Evolutionary conservation across 2,113 vertebrate species (phyloP).

Genomic region (Boulengeromyrus knoepffleri): DNA sequence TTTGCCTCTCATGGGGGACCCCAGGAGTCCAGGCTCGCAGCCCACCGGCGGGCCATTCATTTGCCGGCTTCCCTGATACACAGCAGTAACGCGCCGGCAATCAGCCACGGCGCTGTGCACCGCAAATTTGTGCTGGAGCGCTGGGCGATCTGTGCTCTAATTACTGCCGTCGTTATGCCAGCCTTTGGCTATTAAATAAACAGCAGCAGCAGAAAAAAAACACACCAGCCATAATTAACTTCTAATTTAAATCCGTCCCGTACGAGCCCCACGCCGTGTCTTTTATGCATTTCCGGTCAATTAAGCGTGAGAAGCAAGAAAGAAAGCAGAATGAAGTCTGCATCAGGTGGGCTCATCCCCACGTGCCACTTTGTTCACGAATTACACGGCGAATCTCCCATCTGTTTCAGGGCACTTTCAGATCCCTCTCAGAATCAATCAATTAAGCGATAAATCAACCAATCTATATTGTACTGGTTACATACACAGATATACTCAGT

Average conservation of each 20-base stretch:
- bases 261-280: background rate
- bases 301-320: constrained; percentile 6
- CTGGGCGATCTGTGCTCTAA: background rate
- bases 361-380: background rate
- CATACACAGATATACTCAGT: background rate
- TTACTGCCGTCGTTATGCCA: constrained; percentile 10
- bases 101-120: background rate
- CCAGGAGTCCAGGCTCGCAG: background rate
- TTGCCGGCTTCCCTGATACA: background rate
- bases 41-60: background rate
- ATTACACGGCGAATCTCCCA: background rate
- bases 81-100: background rate
- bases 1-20: background rate
- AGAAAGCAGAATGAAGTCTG: background rate
- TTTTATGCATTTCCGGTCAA: constrained; percentile 4
- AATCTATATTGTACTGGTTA: background rate
- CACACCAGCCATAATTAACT: constrained; percentile 21
- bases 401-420: background rate
- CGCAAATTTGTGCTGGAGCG: constrained; percentile 1
- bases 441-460: background rate
- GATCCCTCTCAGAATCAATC: background rate
- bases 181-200: constrained; percentile 16
- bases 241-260: constrained; percentile 14
- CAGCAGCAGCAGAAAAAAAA: constrained; percentile 6
- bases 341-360: background rate